These are phyloP conservation scores for Mechanitis mazaeus DNA, from an alignment of 2,888 invertebrate species.

Conservation along the genomic window DNA sequence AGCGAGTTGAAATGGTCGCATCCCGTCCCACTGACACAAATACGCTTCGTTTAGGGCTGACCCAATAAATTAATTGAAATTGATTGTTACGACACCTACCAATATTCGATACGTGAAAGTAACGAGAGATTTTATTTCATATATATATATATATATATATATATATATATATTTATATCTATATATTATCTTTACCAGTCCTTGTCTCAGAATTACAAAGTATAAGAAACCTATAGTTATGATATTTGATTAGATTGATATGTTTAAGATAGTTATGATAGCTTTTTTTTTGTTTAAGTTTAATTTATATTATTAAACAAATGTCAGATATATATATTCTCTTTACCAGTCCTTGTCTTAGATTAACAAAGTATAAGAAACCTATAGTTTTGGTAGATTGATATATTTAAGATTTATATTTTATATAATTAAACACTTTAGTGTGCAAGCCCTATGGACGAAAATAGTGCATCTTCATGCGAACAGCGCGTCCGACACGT, in stretches of 20 bases:
- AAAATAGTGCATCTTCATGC: conserved; percentile 57
- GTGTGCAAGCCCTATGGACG: conserved; percentile 38
- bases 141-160: neutral
- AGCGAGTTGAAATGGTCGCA: conserved; percentile 55
- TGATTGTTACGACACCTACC: conserved; percentile 5
- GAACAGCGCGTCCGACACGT: conserved; percentile 33
- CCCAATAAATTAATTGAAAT: conserved; percentile 3
- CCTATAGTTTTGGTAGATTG: too few relatives aligned
- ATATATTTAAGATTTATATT: neutral
- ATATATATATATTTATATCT: neutral
- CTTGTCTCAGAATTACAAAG: too few relatives aligned
- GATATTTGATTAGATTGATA: too few relatives aligned
- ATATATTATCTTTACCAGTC: too few relatives aligned
- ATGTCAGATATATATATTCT: too few relatives aligned
- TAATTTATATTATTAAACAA: too few relatives aligned
- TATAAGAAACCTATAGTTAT: too few relatives aligned
- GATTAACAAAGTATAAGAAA: too few relatives aligned
- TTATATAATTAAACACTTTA: neutral
- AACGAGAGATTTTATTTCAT: neutral
- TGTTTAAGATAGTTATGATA: too few relatives aligned
- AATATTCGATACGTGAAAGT: conserved; percentile 1
- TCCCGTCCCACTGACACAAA: conserved; percentile 65
- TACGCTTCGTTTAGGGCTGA: conserved; percentile 32
- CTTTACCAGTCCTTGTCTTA: too few relatives aligned
- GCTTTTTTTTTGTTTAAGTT: too few relatives aligned